These are phyloP conservation scores for Catharus ustulatus DNA, from an alignment of 2,797 vertebrate species.

Conservation along the genomic window DNA sequence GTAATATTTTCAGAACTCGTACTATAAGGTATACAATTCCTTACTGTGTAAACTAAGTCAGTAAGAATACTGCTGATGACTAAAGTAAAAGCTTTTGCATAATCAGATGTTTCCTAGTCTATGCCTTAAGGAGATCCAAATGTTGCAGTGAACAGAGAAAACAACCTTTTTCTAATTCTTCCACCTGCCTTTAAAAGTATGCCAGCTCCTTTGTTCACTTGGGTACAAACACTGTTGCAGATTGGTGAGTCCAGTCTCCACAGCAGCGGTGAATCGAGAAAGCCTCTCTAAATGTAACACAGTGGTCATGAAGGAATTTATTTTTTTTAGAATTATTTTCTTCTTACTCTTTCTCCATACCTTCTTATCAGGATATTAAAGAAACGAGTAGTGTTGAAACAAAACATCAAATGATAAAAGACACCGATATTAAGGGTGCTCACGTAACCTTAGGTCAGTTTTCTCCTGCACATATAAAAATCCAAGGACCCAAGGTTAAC, in stretches of 20 bases:
- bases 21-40: neutral
- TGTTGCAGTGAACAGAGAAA: neutral
- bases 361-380: neutral
- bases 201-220: neutral
- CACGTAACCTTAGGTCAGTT: neutral
- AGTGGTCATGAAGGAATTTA: neutral
- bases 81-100: neutral
- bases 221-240: neutral
- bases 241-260: neutral
- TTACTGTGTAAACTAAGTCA: neutral
- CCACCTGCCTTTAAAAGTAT: neutral
- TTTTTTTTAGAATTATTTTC: neutral
- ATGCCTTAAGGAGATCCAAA: neutral
- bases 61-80: neutral
- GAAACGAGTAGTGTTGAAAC: neutral
- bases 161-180: neutral
- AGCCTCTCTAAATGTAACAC: neutral
- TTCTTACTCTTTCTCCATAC: neutral
- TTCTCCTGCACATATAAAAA: neutral
- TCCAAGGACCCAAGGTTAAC: neutral
- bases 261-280: neutral
- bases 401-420: neutral
- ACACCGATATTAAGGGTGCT: neutral
- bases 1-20: neutral
- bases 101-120: neutral